phyloP scores from a whole-genome alignment of 2,113 vertebrate genomes.

The Atlantisia rogersi region DNA sequence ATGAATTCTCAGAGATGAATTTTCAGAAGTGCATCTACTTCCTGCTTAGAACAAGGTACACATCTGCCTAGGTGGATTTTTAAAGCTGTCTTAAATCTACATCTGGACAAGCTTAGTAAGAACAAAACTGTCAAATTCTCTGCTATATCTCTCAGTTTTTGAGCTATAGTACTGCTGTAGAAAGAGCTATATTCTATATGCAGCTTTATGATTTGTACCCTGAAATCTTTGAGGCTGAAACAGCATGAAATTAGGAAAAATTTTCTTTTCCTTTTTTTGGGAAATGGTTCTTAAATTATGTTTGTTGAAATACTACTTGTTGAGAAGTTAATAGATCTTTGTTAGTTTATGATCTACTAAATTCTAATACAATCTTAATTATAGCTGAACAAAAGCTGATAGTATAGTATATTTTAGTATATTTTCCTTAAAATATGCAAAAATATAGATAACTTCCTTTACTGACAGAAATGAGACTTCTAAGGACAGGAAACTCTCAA shows the following conservation, averaged over 20 bases:
- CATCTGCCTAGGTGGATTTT: not conserved
- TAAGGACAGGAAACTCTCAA: not conserved
- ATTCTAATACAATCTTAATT: not conserved
- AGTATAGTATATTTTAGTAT: not conserved
- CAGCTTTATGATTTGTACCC: not conserved
- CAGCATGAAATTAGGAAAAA: not conserved
- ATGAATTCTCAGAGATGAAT: not conserved
- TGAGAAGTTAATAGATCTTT: not conserved
- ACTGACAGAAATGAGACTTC: not conserved
- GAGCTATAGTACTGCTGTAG: not conserved
- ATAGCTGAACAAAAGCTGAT: not conserved
- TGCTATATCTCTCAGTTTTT: not conserved
- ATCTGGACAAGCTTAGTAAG: not conserved
- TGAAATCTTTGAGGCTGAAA: not conserved
- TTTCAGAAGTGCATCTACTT: not conserved
- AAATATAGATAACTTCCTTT: not conserved
- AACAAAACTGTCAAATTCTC: not conserved
- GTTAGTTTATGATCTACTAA: not conserved
- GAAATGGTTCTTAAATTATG: not conserved
- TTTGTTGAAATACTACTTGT: not conserved
- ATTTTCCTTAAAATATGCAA: not conserved
- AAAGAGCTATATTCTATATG: not conserved
- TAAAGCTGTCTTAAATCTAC: not conserved
- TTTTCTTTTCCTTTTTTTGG: not conserved
- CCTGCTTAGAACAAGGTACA: not conserved